Evolutionary conservation across 1,140 invertebrate genomes (phyloP), one percentile per base, ranked within the genome.

Genomic region (Drosophila watanabei): DNA sequence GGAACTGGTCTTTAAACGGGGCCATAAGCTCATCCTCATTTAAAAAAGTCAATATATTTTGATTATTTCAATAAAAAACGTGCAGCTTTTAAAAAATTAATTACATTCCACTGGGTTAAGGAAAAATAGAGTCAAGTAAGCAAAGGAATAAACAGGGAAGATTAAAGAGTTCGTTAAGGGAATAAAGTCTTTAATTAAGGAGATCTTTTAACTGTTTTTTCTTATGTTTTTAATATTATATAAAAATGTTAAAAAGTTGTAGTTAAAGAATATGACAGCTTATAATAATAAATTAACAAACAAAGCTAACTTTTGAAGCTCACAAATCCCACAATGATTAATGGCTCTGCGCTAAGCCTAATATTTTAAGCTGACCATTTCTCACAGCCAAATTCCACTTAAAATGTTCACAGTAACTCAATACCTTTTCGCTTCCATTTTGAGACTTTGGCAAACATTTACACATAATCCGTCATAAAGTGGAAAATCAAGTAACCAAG

Each of bases 401-500:
- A 65, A 85, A 81, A 75, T 35, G 33, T 63, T 56, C 46, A 63
- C 63, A 80, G 71, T 70, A 73, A 75, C 68, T 83, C 49, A 68
- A 82, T 71, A 79, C 68, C 61, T 73, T 82, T 71, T 66, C 43
- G 60, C 49, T 66, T 49, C 65, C 41, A 58, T 56, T 64, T 45
- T 35, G 52, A 58, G 69, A 35, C 28, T 83, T 71, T 60, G 60
- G 57, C 79, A 69, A 86, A 73, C 76, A 84, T 87, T 87, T 88
- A 49, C 80, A 87, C 68, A 80, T 88, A 83, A 84, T 88, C 84
- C 80, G 77, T 88, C 84, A 88, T 75, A 88, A 89, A 88, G 84
- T 88, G 84, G 84, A 84, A 88, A 88, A 88, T 75, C 84, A 80
- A 88, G 85, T 88, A 88, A 87, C 80, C 61, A 87, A 88, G 77